Conservation (phyloP, 2,888 invertebrate species). For the Cephonodes hylas region DNA sequence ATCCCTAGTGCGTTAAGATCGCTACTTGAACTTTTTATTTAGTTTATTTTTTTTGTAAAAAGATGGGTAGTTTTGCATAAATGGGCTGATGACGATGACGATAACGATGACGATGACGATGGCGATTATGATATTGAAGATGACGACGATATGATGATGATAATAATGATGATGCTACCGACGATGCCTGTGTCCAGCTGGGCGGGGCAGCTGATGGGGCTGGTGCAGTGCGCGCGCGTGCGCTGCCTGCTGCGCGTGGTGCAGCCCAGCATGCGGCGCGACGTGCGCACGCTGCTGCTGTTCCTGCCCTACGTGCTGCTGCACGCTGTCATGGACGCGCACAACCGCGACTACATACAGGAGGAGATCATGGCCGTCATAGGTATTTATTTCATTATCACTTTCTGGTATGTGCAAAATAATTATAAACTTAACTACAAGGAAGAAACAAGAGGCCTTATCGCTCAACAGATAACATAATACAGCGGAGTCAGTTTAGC, state of each 20-base stretch:
- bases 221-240: slow-evolving; percentile 81
- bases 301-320: slow-evolving; percentile 88
- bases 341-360: slow-evolving; percentile 61
- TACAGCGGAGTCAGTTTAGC: too few relatives aligned
- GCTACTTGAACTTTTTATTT: too few relatives aligned
- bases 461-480: too few relatives aligned
- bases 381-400: slow-evolving; percentile 35
- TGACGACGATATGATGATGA: too few relatives aligned
- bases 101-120: not conserved
- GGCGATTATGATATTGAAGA: not conserved
- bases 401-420: not conserved
- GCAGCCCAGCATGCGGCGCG: slow-evolving; percentile 87
- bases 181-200: slow-evolving; percentile 71
- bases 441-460: too few relatives aligned
- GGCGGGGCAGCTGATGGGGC: slow-evolving; percentile 85
- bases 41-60: too few relatives aligned
- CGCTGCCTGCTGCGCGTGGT: slow-evolving; percentile 85
- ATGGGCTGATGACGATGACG: too few relatives aligned
- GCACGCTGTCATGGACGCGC: slow-evolving; percentile 81
- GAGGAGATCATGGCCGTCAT: slow-evolving; percentile 74
- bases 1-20: too few relatives aligned
- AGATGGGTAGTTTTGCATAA: too few relatives aligned
- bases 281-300: slow-evolving; percentile 85
- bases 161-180: too few relatives aligned
- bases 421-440: too few relatives aligned